phyloP scores from a whole-genome alignment of 2,888 invertebrate species.

The Drosophila multiciliata region DNA sequence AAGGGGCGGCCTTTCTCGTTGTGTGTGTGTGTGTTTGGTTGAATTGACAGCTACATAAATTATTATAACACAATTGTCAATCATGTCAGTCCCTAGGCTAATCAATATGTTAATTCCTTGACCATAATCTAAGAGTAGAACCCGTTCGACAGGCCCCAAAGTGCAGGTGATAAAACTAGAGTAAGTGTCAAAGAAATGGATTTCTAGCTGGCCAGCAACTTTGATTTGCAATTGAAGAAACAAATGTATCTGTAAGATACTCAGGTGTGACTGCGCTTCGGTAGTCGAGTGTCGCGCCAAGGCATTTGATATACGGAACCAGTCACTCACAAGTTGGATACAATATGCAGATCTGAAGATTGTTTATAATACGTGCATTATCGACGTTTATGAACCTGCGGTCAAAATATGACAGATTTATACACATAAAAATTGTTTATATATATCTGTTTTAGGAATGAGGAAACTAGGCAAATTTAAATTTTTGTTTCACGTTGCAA shows the following conservation, averaged over 20 bases:
- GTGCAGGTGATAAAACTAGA: slow-evolving; percentile 71
- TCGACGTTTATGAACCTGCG: slow-evolving; percentile 43
- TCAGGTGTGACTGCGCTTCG: slow-evolving; percentile 43
- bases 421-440: background rate
- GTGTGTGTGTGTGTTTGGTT: slow-evolving; percentile 6
- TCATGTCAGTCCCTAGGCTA: slow-evolving; percentile 75
- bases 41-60: slow-evolving; percentile 75
- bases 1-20: slow-evolving; percentile 46
- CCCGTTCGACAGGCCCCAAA: slow-evolving; percentile 54
- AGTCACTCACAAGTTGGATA: slow-evolving; percentile 31
- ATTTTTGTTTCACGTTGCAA: slow-evolving; percentile 19
- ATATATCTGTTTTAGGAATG: background rate
- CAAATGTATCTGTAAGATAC: slow-evolving; percentile 58
- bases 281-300: slow-evolving; percentile 35
- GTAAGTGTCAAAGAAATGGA: slow-evolving; percentile 53
- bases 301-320: slow-evolving; percentile 56
- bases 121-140: slow-evolving; percentile 25
- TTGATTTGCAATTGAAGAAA: slow-evolving; percentile 44
- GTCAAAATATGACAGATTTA: slow-evolving; percentile 38
- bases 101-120: slow-evolving; percentile 72
- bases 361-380: slow-evolving; percentile 33
- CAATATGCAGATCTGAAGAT: background rate
- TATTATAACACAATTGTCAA: slow-evolving; percentile 79
- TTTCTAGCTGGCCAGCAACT: slow-evolving; percentile 37
- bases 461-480: background rate